Evolutionary conservation across 2,113 vertebrate species (phyloP), one percentile per base, ranked within the genome.

Genomic region (Rhinoptilus africanus): DNA sequence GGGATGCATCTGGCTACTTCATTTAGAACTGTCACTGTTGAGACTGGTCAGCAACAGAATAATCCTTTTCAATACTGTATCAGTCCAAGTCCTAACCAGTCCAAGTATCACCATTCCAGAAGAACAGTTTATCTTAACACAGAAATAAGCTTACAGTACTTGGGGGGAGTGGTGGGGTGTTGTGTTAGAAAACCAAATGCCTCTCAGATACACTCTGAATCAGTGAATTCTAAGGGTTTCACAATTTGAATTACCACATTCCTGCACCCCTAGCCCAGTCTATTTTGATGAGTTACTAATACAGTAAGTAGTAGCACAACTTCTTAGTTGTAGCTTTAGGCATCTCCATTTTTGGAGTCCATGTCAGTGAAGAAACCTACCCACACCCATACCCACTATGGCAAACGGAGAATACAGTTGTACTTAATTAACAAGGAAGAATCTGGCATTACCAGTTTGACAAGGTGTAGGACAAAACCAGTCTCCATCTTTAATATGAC

Each of bases 391-490:
- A 94, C 80, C 85, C 93, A 94, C 81, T 72, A 9, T 68, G 80
- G 89, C 95, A 97, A 95, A 92, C 73, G 67, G 57, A 94, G 86
- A 85, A 95, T 93, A 95, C 41, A 88, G 83, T 95, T 85, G 87
- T 78, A 96, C 79, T 96, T 97, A 96, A 97, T 95, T 96, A 96
- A 83, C 93, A 85, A 89, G 34, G 45, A 97, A 93, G 94, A 96
- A 94, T 96, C 94, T 76, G 47, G 95, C 53, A 13, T 86, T 92
- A 92, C 96, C 79, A 95, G 93, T 97, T 92, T 50, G 37, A 68
- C 83, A 21, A 78, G 88, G 35, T 80, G 72, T 75, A 48, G 91
- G 84, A 91, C 93, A 95, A 95, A 96, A 84, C 76, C 94, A 86
- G 89, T 32, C 79, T 95, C 88, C 85, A 85, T 95, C 62, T 92